Base-by-base conservation (phyloP, 2,888 invertebrate species). In the Gibbula magus region DNA sequence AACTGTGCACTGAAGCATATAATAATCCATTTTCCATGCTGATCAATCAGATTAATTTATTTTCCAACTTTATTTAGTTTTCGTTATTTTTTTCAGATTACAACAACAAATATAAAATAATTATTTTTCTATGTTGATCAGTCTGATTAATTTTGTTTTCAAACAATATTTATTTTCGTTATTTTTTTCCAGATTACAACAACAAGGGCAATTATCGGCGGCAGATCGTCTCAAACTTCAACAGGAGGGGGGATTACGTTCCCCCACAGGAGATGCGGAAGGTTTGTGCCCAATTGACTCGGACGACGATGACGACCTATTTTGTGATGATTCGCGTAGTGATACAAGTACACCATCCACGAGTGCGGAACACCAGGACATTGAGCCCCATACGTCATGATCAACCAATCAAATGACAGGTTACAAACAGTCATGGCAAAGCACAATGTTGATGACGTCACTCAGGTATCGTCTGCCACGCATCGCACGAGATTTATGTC, bases 271-370 rank as follows among this genome's bases (percentile, higher is more conserved):
- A 20, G 77, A 77, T 51, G 77, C 61, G 1, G 75, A 53, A 32
- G 77, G 66, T 45, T 22, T 61, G 45, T 61, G 66, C 66, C 61
- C 61, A 29, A 77, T 77, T 39, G 77, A 77, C 77, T 66, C 70
- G 39, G 75, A 75, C 32, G 75, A 75, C 32, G 75, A 75, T 29
- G 75, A 75, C 51, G 75, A 75, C 32, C 53, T 53, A 35, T 52
- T 54, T 73, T 54, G 67, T 70, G 54, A 54, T 73, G 78, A 78
- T 73, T 78, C 78, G 56, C 73, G 78, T 53, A 78, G 78, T 78
- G 78, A 78, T 54, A 78, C 78, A 45, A 78, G 78, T 54, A 78
- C 78, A 8, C 78, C 78, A 18, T 78, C 78, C n/a, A 78, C 78
- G 39, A 78, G 78, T 70, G 74, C 73, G n/a, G 78, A 78, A 74